Evolutionary conservation across 1,140 invertebrate genomes (phyloP).

Genomic region (Drosophila orosa): DNA sequence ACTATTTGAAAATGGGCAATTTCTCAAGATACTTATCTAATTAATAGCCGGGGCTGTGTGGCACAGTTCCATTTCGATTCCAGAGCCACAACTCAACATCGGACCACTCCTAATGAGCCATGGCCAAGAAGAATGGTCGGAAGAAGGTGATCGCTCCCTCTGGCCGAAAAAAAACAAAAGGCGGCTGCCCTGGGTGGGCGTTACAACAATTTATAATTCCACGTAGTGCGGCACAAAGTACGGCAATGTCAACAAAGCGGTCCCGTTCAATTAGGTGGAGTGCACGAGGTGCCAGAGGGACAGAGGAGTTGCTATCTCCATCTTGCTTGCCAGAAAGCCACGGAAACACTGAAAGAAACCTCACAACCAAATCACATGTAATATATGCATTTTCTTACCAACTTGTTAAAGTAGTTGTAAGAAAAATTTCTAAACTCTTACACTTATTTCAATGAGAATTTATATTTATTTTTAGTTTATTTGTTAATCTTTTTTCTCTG

Average conservation of each 20-base stretch:
- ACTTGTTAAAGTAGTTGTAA: background rate
- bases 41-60: slow-evolving; percentile 69
- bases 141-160: slow-evolving; percentile 46
- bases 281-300: background rate
- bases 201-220: slow-evolving; percentile 73
- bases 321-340: slow-evolving; percentile 10
- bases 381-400: background rate
- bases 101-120: slow-evolving; percentile 68
- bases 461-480: background rate
- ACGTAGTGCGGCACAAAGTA: slow-evolving; percentile 48
- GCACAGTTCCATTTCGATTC: slow-evolving; percentile 44
- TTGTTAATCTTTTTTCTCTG: background rate
- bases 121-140: slow-evolving; percentile 70
- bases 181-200: slow-evolving; percentile 65
- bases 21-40: slow-evolving; percentile 84
- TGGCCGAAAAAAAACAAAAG: slow-evolving; percentile 58
- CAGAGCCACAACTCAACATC: slow-evolving; percentile 53
- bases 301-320: slow-evolving; percentile 30
- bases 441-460: too few species aligned
- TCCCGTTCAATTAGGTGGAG: slow-evolving; percentile 42
- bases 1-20: slow-evolving; percentile 82
- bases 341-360: background rate
- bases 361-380: background rate
- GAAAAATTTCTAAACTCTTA: background rate
- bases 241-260: slow-evolving; percentile 50